phyloP scores from a whole-genome alignment of 2,797 vertebrate genomes.

The Falco berigora region DNA sequence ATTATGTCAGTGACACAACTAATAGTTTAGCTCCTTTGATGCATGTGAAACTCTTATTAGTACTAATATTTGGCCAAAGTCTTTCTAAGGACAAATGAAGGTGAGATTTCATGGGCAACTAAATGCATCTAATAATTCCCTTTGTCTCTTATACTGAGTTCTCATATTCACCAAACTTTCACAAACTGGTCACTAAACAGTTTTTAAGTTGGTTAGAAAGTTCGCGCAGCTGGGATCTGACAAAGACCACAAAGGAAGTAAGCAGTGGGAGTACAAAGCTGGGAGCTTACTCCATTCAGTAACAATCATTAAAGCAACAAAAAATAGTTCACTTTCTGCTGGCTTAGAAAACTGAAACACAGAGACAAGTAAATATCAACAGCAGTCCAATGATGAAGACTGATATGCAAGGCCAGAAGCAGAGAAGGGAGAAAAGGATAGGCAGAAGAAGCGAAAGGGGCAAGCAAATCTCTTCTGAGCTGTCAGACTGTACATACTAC shows the following conservation, averaged over 20 bases:
- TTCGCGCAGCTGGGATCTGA: not conserved
- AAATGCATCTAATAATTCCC: not conserved
- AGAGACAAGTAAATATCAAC: not conserved
- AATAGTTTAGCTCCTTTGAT: not conserved
- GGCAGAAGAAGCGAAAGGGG: not conserved
- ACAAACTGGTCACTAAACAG: not conserved
- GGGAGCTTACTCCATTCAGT: not conserved
- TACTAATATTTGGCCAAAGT: not conserved
- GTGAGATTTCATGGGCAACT: not conserved
- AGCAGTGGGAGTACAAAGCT: not conserved
- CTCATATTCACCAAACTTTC: not conserved
- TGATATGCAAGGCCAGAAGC: not conserved
- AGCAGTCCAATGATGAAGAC: not conserved
- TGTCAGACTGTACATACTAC: not conserved
- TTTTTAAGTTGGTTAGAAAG: not conserved
- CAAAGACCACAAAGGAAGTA: not conserved
- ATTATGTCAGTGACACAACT: not conserved
- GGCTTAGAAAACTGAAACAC: not conserved
- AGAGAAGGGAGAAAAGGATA: not conserved
- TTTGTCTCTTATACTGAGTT: not conserved
- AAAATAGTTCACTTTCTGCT: not conserved
- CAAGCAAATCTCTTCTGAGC: not conserved
- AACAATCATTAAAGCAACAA: not conserved
- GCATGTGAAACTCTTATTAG: not conserved
- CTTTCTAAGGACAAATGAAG: not conserved